Conservation (phyloP, 2,888 invertebrate genomes). For the Caenorhabditis angaria region DNA sequence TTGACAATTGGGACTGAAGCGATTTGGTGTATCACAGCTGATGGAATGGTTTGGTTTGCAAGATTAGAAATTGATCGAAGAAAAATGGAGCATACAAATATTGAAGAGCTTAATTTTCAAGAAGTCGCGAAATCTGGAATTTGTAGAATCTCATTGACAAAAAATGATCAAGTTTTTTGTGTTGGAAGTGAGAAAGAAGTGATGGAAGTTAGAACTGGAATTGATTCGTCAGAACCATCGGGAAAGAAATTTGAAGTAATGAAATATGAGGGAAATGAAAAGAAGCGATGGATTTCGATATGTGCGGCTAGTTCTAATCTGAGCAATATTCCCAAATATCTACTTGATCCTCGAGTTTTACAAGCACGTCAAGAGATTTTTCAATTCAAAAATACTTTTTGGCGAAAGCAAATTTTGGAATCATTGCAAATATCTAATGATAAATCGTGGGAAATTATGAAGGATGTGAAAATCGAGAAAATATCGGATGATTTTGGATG, state of each 20-base stretch:
- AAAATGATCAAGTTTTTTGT: constrained; percentile 33
- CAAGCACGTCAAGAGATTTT: constrained; percentile 19
- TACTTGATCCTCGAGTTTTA: constrained; percentile 14
- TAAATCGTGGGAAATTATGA: constrained; percentile 34
- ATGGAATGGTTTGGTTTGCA: constrained; percentile 28
- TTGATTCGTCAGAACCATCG: constrained; percentile 27
- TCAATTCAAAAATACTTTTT: constrained; percentile 36
- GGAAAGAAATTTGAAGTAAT: constrained; percentile 40
- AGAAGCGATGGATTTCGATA: constrained; percentile 40
- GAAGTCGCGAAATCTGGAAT: constrained; percentile 26
- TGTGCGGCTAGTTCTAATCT: constrained; percentile 5
- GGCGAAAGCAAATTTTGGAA: constrained; percentile 45
- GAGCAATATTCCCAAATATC: constrained; percentile 26
- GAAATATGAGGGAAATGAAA: constrained; percentile 32
- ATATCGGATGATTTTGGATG: neutral
- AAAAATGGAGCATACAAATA: constrained; percentile 23
- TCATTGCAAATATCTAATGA: constrained; percentile 23
- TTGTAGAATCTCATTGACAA: constrained; percentile 23
- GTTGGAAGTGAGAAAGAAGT: constrained; percentile 19
- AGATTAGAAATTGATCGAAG: constrained; percentile 21
- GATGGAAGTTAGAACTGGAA: constrained; percentile 35
- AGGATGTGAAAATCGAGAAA: constrained; percentile 18
- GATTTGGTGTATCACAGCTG: constrained; percentile 46
- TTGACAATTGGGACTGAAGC: constrained; percentile 32
- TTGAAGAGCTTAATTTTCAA: constrained; percentile 13